Conservation (phyloP, 2,797 vertebrate species). For the Ibycter americanus region DNA sequence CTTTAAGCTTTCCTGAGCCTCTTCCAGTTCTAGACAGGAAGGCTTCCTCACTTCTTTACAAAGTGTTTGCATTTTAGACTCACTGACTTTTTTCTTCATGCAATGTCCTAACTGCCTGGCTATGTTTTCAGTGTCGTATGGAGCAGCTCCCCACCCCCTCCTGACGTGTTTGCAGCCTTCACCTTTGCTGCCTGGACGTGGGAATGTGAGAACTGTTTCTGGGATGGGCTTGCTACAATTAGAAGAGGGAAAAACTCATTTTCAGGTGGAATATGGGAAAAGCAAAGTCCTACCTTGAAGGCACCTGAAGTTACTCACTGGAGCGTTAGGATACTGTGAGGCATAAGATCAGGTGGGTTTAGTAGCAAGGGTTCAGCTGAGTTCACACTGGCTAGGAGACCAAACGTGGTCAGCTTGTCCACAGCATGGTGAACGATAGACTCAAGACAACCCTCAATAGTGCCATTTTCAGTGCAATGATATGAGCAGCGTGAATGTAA, state of each 20-base stretch:
- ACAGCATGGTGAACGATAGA: background rate
- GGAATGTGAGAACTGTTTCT: background rate
- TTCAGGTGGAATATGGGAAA: background rate
- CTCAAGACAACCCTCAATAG: background rate
- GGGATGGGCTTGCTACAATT: background rate
- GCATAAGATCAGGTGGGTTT: background rate
- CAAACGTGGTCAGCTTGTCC: background rate
- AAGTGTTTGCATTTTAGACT: background rate
- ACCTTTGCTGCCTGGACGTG: background rate
- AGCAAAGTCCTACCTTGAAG: background rate
- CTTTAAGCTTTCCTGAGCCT: background rate
- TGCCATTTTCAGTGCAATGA: background rate
- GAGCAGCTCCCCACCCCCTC: background rate
- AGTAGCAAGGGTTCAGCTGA: background rate
- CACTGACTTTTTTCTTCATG: background rate
- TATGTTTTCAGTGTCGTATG: background rate
- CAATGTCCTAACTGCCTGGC: background rate
- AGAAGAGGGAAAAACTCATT: background rate
- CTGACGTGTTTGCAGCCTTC: accelerated
- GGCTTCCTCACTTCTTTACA: background rate
- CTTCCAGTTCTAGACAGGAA: background rate
- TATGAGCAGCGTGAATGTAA: background rate
- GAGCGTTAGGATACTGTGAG: background rate
- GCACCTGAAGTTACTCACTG: background rate
- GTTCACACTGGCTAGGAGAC: background rate